Conservation (phyloP, 1,140 invertebrate genomes). For the Arion vulgaris region DNA sequence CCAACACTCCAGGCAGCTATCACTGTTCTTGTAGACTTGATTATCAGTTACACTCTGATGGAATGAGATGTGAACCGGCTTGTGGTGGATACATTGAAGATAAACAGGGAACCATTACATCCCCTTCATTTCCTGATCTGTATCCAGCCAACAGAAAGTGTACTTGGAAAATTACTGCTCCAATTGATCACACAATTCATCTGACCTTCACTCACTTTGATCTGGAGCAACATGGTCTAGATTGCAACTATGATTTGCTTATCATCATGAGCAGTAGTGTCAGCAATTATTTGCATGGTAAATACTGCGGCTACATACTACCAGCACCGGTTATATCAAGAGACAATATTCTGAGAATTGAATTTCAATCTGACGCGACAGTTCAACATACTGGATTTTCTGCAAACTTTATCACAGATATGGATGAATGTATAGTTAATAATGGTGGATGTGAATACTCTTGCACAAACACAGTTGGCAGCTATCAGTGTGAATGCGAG, state of each 20-base stretch:
- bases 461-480: conserved; percentile 95
- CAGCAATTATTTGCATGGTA: conserved; percentile 79
- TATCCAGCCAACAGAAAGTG: conserved; percentile 97
- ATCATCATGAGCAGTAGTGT: conserved; percentile 89
- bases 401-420: conserved; percentile 94
- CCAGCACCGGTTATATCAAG: conserved; percentile 92
- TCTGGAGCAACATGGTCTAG: conserved; percentile 95
- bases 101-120: conserved; percentile 92
- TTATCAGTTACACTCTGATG: conserved; percentile 95
- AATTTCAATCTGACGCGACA: conserved; percentile 93
- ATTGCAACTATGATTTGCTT: conserved; percentile 97
- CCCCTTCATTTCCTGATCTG: conserved; percentile 94
- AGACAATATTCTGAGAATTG: conserved; percentile 87
- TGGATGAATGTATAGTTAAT: conserved; percentile 95
- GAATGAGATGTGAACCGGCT: conserved; percentile 97
- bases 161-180: conserved; percentile 96
- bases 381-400: conserved; percentile 95
- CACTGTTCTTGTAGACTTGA: conserved; percentile 95
- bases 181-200: conserved; percentile 91
- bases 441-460: conserved; percentile 98
- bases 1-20: conserved; percentile 94
- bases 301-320: conserved; percentile 83
- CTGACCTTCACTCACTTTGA: conserved; percentile 99
- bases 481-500: conserved; percentile 94
- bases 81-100: conserved; percentile 94